A percentile compares a stretch with the other conserved stretches of the same genome.
phyloP scores from a whole-genome alignment of 2,797 vertebrate genomes.

The Gadopsis marmoratus region DNA sequence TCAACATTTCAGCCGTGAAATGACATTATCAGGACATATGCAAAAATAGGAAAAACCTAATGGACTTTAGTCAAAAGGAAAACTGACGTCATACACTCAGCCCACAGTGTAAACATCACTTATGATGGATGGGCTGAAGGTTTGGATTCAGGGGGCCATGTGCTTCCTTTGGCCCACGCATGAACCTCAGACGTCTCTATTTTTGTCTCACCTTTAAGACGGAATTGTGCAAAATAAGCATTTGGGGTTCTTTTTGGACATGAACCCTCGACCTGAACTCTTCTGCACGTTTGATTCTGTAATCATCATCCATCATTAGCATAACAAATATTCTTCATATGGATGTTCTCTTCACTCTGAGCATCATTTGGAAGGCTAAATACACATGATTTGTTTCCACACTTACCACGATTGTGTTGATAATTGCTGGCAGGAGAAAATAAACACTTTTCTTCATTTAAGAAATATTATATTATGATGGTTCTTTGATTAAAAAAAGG shows the following conservation, averaged over 20 bases:
- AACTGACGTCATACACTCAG: not conserved
- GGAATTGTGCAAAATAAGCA: not conserved
- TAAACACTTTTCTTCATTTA: not conserved
- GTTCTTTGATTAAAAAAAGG: not conserved
- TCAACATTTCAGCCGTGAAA: constrained; percentile 36
- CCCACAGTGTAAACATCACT: not conserved
- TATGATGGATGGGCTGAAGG: not conserved
- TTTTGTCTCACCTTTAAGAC: not conserved
- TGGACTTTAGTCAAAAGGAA: constrained; percentile 32
- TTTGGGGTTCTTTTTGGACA: not conserved
- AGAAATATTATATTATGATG: not conserved
- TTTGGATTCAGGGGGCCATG: fast-evolving
- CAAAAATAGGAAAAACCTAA: constrained; percentile 69
- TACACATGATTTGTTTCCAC: not conserved
- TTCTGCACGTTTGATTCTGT: not conserved
- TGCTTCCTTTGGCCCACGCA: not conserved
- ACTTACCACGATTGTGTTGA: not conserved
- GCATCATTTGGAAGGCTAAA: constrained; percentile 10
- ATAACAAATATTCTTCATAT: not conserved
- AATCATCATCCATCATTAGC: not conserved
- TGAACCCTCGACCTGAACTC: not conserved
- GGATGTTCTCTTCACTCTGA: not conserved
- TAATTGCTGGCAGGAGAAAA: not conserved
- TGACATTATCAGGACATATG: constrained; percentile 57
- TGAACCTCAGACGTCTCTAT: not conserved